phyloP scores from a whole-genome alignment of 2,888 invertebrate species.

The Trachelus stipa region DNA sequence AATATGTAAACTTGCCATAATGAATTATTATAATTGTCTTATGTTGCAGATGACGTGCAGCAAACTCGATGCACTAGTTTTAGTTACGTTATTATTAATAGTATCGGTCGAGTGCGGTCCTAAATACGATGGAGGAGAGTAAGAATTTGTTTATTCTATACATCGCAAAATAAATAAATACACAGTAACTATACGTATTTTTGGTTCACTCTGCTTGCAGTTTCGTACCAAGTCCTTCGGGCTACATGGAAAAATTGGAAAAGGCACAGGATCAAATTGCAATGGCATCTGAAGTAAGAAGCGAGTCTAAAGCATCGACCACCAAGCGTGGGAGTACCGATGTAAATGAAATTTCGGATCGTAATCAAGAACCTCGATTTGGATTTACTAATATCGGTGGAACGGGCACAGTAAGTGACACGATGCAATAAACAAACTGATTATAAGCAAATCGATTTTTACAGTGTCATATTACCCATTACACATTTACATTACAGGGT shows the following conservation, averaged over 20 bases:
- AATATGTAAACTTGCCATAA: not conserved
- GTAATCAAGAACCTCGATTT: conserved; percentile 62
- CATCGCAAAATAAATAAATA: not conserved
- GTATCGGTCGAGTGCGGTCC: conserved; percentile 47
- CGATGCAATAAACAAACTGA: not conserved
- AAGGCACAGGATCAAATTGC: conserved; percentile 58
- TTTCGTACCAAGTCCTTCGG: conserved; percentile 66
- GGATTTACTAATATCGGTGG: conserved; percentile 63
- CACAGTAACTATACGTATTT: not conserved
- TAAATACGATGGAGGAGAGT: conserved; percentile 60
- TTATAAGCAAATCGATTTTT: conserved; percentile 11
- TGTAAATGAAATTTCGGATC: conserved; percentile 48
- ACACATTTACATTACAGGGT: conserved; percentile 35
- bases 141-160: conserved; percentile 24
- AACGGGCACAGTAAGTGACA: conserved; percentile 53
- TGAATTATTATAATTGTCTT: conserved; percentile 11
- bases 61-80: conserved; percentile 7
- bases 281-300: conserved; percentile 46
- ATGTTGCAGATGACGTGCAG: conserved; percentile 40
- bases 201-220: conserved; percentile 36
- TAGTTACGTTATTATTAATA: conserved; percentile 20
- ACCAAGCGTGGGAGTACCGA: conserved; percentile 37
- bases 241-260: conserved; percentile 51
- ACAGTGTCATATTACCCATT: not conserved
- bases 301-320: conserved; percentile 31